These are phyloP conservation scores for Atherinomorus stipes DNA, from an alignment of 2,113 vertebrate species.

Conservation along the genomic window DNA sequence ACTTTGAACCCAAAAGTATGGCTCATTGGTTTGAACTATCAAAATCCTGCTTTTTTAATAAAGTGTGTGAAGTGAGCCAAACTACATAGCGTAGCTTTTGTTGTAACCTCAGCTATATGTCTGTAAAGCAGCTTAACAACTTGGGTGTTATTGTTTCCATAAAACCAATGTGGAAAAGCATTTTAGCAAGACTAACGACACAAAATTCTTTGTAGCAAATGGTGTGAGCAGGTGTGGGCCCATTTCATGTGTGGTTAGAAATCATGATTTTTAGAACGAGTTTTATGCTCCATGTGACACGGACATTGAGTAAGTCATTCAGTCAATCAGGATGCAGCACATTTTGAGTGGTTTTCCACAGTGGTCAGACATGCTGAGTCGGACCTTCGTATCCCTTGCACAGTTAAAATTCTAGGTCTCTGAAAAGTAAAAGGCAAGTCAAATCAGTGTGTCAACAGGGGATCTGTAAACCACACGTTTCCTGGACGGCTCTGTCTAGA, in stretches of 20 bases:
- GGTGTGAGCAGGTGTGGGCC: conserved; percentile 62
- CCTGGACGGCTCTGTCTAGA: conserved; percentile 72
- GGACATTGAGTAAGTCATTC: conserved; percentile 37
- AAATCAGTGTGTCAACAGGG: conserved; percentile 71
- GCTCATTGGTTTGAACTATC: conserved; percentile 37
- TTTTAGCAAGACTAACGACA: conserved; percentile 58
- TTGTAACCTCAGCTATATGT: conserved; percentile 51
- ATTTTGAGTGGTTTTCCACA: conserved; percentile 58
- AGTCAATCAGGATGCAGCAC: conserved; percentile 38
- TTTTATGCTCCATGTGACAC: conserved; percentile 53
- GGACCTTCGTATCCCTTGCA: conserved; percentile 49
- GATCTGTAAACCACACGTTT: conserved; percentile 79
- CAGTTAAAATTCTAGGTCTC: conserved; percentile 77
- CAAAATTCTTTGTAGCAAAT: conserved; percentile 51
- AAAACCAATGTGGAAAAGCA: conserved; percentile 64
- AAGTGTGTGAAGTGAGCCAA: conserved; percentile 35
- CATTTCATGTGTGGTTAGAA: conserved; percentile 38
- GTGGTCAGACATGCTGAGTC: conserved; percentile 66
- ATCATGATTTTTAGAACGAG: conserved; percentile 45
- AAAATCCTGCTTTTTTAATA: conserved; percentile 41
- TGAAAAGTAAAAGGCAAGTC: conserved; percentile 68
- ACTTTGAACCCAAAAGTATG: not conserved
- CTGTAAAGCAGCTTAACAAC: conserved; percentile 55
- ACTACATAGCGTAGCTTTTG: conserved; percentile 37
- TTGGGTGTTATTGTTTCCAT: conserved; percentile 68